phyloP scores from a whole-genome alignment of 2,888 invertebrate species.

The Ormyrus labotus region DNA sequence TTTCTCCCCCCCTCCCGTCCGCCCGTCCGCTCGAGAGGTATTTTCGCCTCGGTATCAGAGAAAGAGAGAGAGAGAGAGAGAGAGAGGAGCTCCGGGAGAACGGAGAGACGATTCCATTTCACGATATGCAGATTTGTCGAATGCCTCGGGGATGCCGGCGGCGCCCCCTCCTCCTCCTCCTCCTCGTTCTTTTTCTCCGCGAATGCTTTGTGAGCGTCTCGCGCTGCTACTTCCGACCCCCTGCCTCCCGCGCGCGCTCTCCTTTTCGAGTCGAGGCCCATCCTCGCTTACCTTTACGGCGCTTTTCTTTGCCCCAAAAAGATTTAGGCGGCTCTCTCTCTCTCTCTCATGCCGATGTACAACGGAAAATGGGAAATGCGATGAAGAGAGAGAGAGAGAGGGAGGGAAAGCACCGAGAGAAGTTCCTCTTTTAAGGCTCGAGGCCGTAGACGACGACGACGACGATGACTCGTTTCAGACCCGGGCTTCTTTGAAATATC shows the following conservation, averaged over 20 bases:
- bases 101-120: constrained; percentile 65
- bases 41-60: constrained; percentile 46
- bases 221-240: neutral
- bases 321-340: constrained; percentile 41
- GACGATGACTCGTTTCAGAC: constrained; percentile 16
- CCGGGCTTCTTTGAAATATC: constrained; percentile 42
- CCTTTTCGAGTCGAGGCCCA: neutral
- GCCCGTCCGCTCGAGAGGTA: constrained; percentile 21
- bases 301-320: constrained; percentile 37
- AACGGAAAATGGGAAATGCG: constrained; percentile 42
- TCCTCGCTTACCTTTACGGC: neutral
- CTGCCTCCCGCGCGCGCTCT: neutral
- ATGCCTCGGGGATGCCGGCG: constrained; percentile 61
- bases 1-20: neutral
- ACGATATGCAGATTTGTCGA: constrained; percentile 68
- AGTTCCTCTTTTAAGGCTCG: neutral
- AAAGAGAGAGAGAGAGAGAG: constrained; percentile 23
- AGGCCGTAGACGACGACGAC: neutral
- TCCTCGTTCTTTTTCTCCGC: neutral
- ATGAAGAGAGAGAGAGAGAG: neutral
- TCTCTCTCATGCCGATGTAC: constrained; percentile 24
- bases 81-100: constrained; percentile 8
- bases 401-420: too few relatives aligned
- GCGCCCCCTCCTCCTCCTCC: neutral
- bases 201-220: constrained; percentile 10